A percentile compares a stretch with the other conserved stretches of the same genome.
Conservation (phyloP, 2,113 vertebrate genomes). For the Notiomystis cincta region DNA sequence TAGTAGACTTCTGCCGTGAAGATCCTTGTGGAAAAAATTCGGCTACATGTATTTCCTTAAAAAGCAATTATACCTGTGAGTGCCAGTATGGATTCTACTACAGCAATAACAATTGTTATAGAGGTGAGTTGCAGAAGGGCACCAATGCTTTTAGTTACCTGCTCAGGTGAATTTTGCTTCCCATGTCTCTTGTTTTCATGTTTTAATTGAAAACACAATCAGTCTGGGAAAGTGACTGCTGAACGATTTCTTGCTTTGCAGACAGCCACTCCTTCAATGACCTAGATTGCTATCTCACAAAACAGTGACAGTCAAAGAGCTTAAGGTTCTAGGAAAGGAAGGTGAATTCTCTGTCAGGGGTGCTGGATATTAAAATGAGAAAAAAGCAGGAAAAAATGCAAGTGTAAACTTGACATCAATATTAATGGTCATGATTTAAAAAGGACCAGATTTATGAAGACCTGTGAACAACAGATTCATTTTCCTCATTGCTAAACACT, state of each 20-base stretch:
- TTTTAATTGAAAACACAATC: background rate
- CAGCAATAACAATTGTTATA: accelerated
- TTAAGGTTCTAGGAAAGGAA: background rate
- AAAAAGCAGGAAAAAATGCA: background rate
- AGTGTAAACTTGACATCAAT: background rate
- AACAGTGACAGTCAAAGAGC: background rate
- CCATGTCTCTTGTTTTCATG: background rate
- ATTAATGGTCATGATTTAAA: background rate
- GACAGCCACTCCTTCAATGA: background rate
- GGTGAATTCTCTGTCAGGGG: background rate
- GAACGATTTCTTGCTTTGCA: background rate
- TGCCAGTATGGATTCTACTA: slow-evolving; percentile 49
- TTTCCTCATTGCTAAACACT: background rate
- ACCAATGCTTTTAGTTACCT: background rate
- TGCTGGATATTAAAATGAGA: background rate
- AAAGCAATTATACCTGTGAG: accelerated
- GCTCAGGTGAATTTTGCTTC: background rate
- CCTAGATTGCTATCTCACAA: slow-evolving; percentile 4
- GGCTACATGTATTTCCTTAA: background rate
- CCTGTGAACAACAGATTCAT: background rate
- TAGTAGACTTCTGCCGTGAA: accelerated
- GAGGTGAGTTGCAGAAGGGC: slow-evolving; percentile 55
- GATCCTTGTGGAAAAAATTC: accelerated
- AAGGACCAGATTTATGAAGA: background rate
- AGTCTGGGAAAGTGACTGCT: background rate